Evolutionary conservation across 2,113 vertebrate species (phyloP), one percentile per base, ranked within the genome.

Genomic region (Euleptes europaea): DNA sequence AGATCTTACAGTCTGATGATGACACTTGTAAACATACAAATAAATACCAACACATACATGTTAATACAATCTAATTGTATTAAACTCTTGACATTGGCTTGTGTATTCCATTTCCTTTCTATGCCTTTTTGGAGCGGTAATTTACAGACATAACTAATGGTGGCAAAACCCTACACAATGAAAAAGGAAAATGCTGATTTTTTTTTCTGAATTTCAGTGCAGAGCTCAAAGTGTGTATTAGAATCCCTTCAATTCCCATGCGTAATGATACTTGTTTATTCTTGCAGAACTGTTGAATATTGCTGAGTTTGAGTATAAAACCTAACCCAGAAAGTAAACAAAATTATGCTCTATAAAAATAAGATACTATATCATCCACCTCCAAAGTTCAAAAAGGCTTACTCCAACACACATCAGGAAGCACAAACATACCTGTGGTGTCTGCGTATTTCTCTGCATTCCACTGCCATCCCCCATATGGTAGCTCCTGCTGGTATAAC

Each of bases 401-500:
- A 5, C 67, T 78, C 35, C 14, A 85, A 63, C 28, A 6, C n/a
- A 5, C 60, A 31, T 40, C 42, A 42, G 49, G 6, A 12, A 82
- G 5, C 57, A 74, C 42, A 42, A 75, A 87, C 85, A 93, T 42
- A 99, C 99, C 98, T 98, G 94, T 99, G 98, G 95, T 99, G 97
- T 74, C 98, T 97, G 69, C 99, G 97, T 92, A 99, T 99, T 93
- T 99, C 98, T 19, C 90, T 92, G 91, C 97, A 98, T 86, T 99
- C 97, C 8, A 99, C 96, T 88, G 98, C 98, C 96, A 99, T 98
- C 1, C 96, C 98, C 92, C 97, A 99, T 89, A 99, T 89, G 1
- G 97, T 95, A 92, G 98, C 99, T 84, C 97, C 96, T 31, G 98
- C 97, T 21, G 99, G 98, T 91, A 99, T 99, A 92, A 99, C 98